These are phyloP conservation scores for Hestina assimilis DNA, from an alignment of 1,140 invertebrate species.

Conservation along the genomic window DNA sequence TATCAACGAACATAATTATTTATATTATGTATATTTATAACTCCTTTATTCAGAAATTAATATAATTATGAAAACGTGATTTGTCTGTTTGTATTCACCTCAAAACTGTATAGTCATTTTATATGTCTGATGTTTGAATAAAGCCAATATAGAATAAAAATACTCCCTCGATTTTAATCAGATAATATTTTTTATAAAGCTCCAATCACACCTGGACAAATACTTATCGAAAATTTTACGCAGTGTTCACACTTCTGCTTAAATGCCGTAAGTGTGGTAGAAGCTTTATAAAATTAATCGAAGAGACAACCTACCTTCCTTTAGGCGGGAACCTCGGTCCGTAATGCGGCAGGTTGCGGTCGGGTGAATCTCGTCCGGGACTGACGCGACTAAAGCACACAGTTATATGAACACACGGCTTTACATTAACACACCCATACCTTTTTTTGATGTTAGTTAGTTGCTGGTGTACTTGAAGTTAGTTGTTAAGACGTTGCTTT, in stretches of 20 bases:
- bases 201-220: no score
- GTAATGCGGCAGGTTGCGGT: constrained; percentile 89
- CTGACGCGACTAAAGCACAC: constrained; percentile 87
- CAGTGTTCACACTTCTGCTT: background rate
- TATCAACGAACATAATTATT: no score
- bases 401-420: constrained; percentile 47
- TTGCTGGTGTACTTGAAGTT: constrained; percentile 20
- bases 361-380: constrained; percentile 89
- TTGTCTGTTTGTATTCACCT: background rate
- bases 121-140: background rate
- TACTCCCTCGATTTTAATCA: no score
- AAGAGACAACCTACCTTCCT: constrained; percentile 81
- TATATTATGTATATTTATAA: no score
- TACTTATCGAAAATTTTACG: no score
- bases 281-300: background rate
- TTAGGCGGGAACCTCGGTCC: constrained; percentile 90
- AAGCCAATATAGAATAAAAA: no score
- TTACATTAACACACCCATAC: constrained; percentile 32
- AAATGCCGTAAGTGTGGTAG: background rate
- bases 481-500: constrained; percentile 1
- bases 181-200: no score
- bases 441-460: constrained; percentile 25
- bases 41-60: no score
- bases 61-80: background rate
- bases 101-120: background rate